Conservation (phyloP, 2,113 vertebrate species). For the Tauraco erythrolophus region DNA sequence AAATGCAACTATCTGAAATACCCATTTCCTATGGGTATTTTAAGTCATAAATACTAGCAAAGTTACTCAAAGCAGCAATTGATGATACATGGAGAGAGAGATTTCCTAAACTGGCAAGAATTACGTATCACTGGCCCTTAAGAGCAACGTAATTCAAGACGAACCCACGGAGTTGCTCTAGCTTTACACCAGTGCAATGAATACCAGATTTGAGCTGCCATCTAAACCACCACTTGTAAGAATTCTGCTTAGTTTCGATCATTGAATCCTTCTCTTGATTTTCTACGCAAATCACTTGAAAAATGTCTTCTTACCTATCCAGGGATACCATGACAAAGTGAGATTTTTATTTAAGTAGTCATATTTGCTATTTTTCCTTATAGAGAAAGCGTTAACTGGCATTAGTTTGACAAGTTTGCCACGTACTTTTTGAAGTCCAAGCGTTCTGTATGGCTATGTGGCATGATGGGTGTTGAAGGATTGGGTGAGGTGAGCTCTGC, state of each 20-base stretch:
- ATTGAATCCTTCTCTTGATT: not conserved
- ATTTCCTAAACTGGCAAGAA: not conserved
- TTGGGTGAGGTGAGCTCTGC: not conserved
- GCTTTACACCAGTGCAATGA: not conserved
- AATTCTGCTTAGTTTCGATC: not conserved
- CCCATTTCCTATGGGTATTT: not conserved
- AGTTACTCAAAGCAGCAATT: rapidly evolving
- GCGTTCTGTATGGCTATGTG: rapidly evolving
- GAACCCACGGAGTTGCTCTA: not conserved
- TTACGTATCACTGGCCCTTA: not conserved
- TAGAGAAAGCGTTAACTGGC: not conserved
- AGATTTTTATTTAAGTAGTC: not conserved
- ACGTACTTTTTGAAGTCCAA: not conserved
- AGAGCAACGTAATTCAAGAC: not conserved
- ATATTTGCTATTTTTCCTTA: not conserved
- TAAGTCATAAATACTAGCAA: rapidly evolving
- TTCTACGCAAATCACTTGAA: not conserved
- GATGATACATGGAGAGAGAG: not conserved
- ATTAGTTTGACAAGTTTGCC: not conserved
- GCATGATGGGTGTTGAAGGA: rapidly evolving
- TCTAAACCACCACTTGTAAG: rapidly evolving
- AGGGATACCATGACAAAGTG: not conserved
- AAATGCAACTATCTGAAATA: not conserved
- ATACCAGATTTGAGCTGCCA: not conserved
- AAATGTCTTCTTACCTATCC: not conserved